Conservation (phyloP, 1,140 invertebrate genomes). For the Cotesia chilonis region DNA sequence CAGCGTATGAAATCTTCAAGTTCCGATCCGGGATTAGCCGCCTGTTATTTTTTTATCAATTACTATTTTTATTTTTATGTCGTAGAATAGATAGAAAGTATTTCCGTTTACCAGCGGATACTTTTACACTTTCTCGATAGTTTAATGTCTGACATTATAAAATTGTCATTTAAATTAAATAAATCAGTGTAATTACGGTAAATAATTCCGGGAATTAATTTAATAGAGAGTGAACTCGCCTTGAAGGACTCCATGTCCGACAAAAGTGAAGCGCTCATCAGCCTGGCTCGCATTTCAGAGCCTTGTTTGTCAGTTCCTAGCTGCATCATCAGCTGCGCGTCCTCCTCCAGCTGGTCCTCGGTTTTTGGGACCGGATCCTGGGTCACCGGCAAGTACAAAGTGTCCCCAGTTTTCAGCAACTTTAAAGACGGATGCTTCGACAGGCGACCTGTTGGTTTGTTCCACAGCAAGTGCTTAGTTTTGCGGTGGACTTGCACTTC, state of each 20-base stretch:
- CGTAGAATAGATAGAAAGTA: slow-evolving; percentile 6
- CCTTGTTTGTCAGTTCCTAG: slow-evolving; percentile 86
- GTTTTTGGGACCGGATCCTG: slow-evolving; percentile 96
- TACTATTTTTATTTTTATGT: slow-evolving; percentile 25
- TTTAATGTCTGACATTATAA: background rate
- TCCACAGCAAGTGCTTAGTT: slow-evolving; percentile 70
- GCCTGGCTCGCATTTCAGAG: slow-evolving; percentile 83
- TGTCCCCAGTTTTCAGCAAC: slow-evolving; percentile 75
- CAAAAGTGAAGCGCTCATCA: slow-evolving; percentile 94
- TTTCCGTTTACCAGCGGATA: background rate
- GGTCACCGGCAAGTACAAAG: slow-evolving; percentile 87
- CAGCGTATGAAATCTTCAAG: slow-evolving; percentile 97
- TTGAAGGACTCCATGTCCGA: slow-evolving; percentile 99
- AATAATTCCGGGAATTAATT: background rate
- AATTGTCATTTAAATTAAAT: background rate
- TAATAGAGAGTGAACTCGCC: slow-evolving; percentile 55
- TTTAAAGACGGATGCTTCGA: slow-evolving; percentile 74
- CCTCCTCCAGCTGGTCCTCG: slow-evolving; percentile 94
- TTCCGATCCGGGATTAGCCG: slow-evolving; percentile 92
- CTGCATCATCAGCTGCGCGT: slow-evolving; percentile 87
- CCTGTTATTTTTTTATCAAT: slow-evolving; percentile 63
- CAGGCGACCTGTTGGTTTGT: slow-evolving; percentile 77
- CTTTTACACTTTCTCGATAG: background rate
- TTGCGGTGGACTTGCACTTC: slow-evolving; percentile 47
- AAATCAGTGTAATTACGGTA: background rate